Evolutionary conservation across 1,140 invertebrate species (phyloP).

Genomic region (Drosophila melanica): DNA sequence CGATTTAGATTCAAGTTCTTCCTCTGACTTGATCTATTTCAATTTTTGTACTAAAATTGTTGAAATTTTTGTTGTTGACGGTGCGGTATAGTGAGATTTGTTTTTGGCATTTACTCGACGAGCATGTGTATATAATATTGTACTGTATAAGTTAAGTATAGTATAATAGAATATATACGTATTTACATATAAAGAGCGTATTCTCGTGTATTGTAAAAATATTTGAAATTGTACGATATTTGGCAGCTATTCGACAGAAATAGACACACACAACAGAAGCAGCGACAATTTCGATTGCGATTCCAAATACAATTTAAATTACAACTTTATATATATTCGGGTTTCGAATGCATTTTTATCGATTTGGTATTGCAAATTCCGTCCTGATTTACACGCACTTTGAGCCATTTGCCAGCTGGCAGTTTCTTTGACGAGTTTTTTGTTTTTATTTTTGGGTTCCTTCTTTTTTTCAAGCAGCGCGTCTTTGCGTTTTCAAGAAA

Average conservation of each 20-base stretch:
- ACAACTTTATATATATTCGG: slow-evolving; percentile 1
- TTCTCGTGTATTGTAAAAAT: slow-evolving; percentile 78
- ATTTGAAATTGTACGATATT: slow-evolving; percentile 80
- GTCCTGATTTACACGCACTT: slow-evolving; percentile 57
- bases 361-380: slow-evolving; percentile 1
- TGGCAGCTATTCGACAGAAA: slow-evolving; percentile 78
- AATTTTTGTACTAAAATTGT: slow-evolving; percentile 63
- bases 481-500: slow-evolving; percentile 41
- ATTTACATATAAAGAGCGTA: slow-evolving; percentile 62
- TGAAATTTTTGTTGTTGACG: slow-evolving; percentile 43
- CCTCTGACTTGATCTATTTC: slow-evolving; percentile 61
- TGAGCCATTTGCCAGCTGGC: slow-evolving; percentile 46
- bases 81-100: slow-evolving; percentile 31
- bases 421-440: background rate
- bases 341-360: slow-evolving; percentile 15
- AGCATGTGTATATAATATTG: slow-evolving; percentile 28
- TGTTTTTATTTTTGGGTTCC: background rate
- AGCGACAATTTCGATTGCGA: slow-evolving; percentile 40
- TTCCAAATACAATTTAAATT: slow-evolving; percentile 30
- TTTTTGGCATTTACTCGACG: slow-evolving; percentile 61
- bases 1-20: slow-evolving; percentile 8
- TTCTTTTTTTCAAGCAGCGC: slow-evolving; percentile 14
- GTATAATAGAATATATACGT: slow-evolving; percentile 50
- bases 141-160: slow-evolving; percentile 48
- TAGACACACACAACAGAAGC: slow-evolving; percentile 74